Evolutionary conservation across 2,797 vertebrate species (phyloP).

Genomic region (Siniperca obscura): DNA sequence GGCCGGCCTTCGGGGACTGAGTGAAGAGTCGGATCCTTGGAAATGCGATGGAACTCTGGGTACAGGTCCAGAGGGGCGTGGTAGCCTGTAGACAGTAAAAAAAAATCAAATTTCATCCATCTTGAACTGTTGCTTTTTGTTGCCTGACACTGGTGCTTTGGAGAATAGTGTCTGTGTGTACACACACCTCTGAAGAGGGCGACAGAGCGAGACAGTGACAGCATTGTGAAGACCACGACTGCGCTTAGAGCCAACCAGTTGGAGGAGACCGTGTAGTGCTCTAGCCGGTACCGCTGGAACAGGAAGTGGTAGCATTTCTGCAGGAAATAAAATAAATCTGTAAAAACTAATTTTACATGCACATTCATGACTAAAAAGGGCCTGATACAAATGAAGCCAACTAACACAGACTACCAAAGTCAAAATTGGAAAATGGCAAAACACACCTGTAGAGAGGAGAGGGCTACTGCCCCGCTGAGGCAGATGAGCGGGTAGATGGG

Average conservation of each 20-base stretch:
- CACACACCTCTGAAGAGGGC: conserved; percentile 93
- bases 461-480: conserved; percentile 92
- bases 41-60: conserved; percentile 95
- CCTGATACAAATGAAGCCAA: background rate
- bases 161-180: background rate
- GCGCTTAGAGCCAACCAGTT: conserved; percentile 94
- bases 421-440: background rate
- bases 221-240: conserved; percentile 88
- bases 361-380: background rate
- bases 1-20: conserved; percentile 90
- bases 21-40: conserved; percentile 92
- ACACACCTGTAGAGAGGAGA: conserved; percentile 94
- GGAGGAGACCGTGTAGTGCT: conserved; percentile 97
- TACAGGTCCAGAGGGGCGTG: conserved; percentile 97
- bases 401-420: background rate
- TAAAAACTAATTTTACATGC: background rate
- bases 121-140: background rate
- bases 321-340: conserved; percentile 45
- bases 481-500: conserved; percentile 98
- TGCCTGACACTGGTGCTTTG: background rate
- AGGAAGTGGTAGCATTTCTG: conserved; percentile 99
- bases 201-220: conserved; percentile 95
- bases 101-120: background rate
- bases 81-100: conserved; percentile 86
- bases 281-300: conserved; percentile 95